Evolutionary conservation across 2,113 vertebrate genomes (phyloP), one percentile per base, ranked within the genome.

Genomic region (Platichthys flesus): DNA sequence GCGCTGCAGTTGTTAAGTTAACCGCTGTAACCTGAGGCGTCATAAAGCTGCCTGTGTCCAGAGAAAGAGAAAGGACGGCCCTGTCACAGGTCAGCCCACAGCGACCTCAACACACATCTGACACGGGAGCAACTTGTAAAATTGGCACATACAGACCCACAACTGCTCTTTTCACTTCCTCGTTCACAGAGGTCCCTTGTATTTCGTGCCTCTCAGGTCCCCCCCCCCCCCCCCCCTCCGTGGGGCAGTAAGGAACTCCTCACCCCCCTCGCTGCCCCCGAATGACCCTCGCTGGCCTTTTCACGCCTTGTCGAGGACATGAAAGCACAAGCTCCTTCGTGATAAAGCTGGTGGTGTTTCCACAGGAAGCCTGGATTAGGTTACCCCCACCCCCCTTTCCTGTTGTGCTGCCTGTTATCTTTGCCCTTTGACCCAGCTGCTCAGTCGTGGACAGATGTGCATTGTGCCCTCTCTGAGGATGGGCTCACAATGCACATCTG

Each of bases 311-410:
- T 71, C 6, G 15, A 59, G 70, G 74, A 92, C 91, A 91, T 93
- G 85, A 94, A 94, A 93, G 91, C 72, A 4, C 14, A 26, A 40
- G 23, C 35, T 79, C 64, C 52, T 6, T 55, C 20, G 65, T 78
- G 77, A 76, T 92, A 85, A 91, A 88, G 84, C 85, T 67, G 20
- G 75, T 65, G 74, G 87, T 67, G 76, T 90, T 88, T 84, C 84
- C 68, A 67, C 85, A 79, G 78, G 84, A 92, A 93, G 87, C 47
- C 77, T 69, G 84, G 90, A 68, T 91, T 55, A 74, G 81, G 89
- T 94, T 93, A 79, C 91, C 40, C 62, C 21, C 10, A 2, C 37
- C n/a, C 35, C n/a, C n/a, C 35, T 12, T 26, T 21, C 60, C 81
- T 90, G 45, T 47, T 14, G 35, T 37, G 35, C 35, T 37, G 86